Conservation (phyloP, 2,797 vertebrate genomes). For the Scolopax bukidnonensis region DNA sequence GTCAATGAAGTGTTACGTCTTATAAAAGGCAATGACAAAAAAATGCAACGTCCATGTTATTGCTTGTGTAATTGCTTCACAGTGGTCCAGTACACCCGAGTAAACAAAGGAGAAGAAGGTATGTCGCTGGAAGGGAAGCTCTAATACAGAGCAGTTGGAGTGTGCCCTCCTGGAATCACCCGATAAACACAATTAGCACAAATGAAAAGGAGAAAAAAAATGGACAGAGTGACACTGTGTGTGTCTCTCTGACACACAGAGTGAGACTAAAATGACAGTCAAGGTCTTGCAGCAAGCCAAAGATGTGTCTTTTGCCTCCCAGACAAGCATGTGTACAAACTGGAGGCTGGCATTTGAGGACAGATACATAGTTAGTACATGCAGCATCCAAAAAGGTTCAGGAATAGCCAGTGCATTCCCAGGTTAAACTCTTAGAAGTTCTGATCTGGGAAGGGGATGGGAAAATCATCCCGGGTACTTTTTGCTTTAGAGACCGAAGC, state of each 20-base stretch:
- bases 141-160: neutral
- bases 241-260: too few relatives aligned
- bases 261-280: neutral
- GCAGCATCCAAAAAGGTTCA: neutral
- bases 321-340: neutral
- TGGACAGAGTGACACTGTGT: neutral
- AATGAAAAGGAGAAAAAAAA: neutral
- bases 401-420: neutral
- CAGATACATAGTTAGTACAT: neutral
- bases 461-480: constrained; percentile 1
- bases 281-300: neutral
- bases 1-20: neutral
- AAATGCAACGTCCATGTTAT: neutral
- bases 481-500: neutral
- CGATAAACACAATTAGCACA: neutral
- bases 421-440: neutral
- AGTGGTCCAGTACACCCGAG: neutral
- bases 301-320: neutral
- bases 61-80: constrained; percentile 21
- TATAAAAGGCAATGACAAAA: neutral
- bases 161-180: neutral
- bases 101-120: neutral
- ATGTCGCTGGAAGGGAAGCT: neutral
- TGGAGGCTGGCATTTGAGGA: neutral
- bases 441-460: neutral